A percentile compares a stretch with the other conserved stretches of the same genome.
phyloP scores from a whole-genome alignment of 2,888 invertebrate genomes.

The Dolomedes plantarius region DNA sequence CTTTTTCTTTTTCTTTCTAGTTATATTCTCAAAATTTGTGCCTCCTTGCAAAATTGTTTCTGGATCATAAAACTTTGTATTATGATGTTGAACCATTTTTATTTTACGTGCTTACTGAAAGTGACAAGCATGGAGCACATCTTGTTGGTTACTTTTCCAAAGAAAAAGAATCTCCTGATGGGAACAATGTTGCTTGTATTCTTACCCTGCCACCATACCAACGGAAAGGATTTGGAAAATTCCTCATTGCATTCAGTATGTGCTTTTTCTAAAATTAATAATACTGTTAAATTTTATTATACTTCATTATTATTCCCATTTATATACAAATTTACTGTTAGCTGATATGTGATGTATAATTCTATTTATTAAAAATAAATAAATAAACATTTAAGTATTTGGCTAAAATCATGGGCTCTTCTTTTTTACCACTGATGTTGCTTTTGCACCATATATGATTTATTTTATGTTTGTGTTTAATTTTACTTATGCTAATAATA shows the following conservation, averaged over 20 bases:
- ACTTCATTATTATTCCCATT: too few species aligned
- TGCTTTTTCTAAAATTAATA: constrained; percentile 73
- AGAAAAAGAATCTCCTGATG: constrained; percentile 99
- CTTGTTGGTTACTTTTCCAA: constrained; percentile 99
- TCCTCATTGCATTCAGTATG: constrained; percentile 98
- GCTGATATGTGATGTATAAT: too few species aligned
- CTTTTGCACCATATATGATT: too few species aligned
- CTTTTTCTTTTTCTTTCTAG: constrained; percentile 74
- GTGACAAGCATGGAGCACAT: constrained; percentile 94
- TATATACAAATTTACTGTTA: too few species aligned
- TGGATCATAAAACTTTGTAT: constrained; percentile 98
- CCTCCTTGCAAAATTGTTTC: constrained; percentile 93
- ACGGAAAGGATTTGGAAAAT: constrained; percentile 97
- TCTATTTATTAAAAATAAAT: too few species aligned
- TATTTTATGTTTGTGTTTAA: too few species aligned
- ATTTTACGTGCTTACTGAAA: constrained; percentile 95
- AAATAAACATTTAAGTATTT: too few species aligned
- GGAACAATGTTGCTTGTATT: constrained; percentile 99
- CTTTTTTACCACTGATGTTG: too few species aligned
- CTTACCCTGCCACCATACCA: constrained; percentile 98
- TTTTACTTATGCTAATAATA: too few species aligned
- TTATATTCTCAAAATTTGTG: constrained; percentile 96
- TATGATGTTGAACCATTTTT: constrained; percentile 99
- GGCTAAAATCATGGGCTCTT: too few species aligned
- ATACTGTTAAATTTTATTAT: too few species aligned